phyloP scores from a whole-genome alignment of 2,888 invertebrate genomes.

The Apeira syringaria region DNA sequence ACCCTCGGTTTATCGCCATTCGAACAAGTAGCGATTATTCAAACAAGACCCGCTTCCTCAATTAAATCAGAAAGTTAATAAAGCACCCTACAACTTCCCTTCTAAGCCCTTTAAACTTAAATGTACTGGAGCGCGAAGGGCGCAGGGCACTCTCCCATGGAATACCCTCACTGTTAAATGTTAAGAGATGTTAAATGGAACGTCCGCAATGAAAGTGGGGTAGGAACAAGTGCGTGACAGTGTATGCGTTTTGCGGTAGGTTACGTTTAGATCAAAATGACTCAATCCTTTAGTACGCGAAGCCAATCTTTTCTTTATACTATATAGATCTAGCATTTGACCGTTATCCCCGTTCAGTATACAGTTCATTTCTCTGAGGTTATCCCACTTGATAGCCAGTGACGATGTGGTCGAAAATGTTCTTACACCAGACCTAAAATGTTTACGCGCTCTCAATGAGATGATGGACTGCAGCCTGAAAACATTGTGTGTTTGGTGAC shows the following conservation, averaged over 20 bases:
- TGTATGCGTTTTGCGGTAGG: slow-evolving; percentile 16
- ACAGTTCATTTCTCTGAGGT: too few species aligned
- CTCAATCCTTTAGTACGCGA: too few species aligned
- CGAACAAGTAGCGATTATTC: slow-evolving; percentile 25
- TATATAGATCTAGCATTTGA: too few species aligned
- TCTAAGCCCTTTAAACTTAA: slow-evolving; percentile 36
- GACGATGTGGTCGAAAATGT: too few species aligned
- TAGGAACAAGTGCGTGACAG: slow-evolving; percentile 44
- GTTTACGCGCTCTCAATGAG: too few species aligned
- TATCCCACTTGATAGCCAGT: too few species aligned
- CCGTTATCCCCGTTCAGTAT: too few species aligned
- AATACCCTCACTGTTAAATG: slow-evolving; percentile 33
- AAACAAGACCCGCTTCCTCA: slow-evolving; percentile 48
- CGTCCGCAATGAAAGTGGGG: slow-evolving; percentile 38
- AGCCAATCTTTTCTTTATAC: too few species aligned
- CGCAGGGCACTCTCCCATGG: slow-evolving; percentile 51
- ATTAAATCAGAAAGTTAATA: slow-evolving; percentile 56
- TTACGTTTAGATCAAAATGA: neutral
- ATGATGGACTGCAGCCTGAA: too few species aligned
- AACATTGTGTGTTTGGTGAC: too few species aligned
- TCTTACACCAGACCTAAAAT: too few species aligned
- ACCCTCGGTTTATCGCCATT: slow-evolving; percentile 16
- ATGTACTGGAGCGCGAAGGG: slow-evolving; percentile 48
- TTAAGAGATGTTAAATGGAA: slow-evolving; percentile 37
- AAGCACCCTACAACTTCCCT: slow-evolving; percentile 42